phyloP scores from a whole-genome alignment of 2,113 vertebrate species.

The Embiotoca jacksoni region DNA sequence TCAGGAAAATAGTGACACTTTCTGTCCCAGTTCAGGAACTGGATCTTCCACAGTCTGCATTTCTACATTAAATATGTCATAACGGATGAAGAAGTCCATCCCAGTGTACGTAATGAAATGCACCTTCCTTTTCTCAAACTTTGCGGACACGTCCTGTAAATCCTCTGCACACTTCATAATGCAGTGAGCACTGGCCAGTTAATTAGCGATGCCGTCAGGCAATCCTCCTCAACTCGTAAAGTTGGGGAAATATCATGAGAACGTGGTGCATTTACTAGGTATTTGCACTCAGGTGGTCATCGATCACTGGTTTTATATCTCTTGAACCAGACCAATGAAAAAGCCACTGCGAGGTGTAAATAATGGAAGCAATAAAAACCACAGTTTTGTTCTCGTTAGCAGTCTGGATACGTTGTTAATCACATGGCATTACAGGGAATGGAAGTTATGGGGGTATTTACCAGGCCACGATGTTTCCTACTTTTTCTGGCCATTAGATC shows the following conservation, averaged over 20 bases:
- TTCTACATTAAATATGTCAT: slow-evolving; percentile 1
- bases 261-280: slow-evolving; percentile 25
- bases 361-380: slow-evolving; percentile 45
- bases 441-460: slow-evolving; percentile 11
- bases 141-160: slow-evolving; percentile 13
- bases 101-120: background rate
- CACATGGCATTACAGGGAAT: slow-evolving; percentile 27
- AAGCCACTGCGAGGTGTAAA: slow-evolving; percentile 30
- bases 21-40: no score
- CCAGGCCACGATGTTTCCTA: slow-evolving; percentile 8
- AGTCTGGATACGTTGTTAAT: slow-evolving; percentile 41
- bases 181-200: slow-evolving; percentile 34
- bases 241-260: slow-evolving; percentile 11
- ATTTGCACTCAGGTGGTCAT: slow-evolving; percentile 46
- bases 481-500: background rate
- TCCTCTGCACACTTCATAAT: slow-evolving; percentile 27
- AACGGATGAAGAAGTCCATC: background rate
- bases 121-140: slow-evolving; percentile 5
- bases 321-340: slow-evolving; percentile 57
- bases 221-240: slow-evolving; percentile 38
- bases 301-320: slow-evolving; percentile 58
- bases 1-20: no score
- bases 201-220: slow-evolving; percentile 44
- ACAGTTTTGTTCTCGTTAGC: slow-evolving; percentile 44
- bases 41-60: slow-evolving; percentile 2